phyloP scores from a whole-genome alignment of 2,888 invertebrate genomes.

The Electrophaes corylata region DNA sequence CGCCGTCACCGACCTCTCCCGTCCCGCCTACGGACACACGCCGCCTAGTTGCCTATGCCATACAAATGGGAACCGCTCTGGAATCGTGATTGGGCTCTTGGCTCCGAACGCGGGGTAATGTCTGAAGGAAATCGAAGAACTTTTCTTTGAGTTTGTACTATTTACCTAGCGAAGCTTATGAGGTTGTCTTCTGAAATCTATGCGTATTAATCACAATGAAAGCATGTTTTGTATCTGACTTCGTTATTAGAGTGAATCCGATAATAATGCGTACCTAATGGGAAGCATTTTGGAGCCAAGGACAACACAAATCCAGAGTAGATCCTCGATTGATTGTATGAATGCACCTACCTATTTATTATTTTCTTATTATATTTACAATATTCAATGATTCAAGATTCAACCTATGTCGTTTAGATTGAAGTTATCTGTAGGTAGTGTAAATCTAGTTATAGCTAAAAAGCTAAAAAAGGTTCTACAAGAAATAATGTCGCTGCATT shows the following conservation, averaged over 20 bases:
- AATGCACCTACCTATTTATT: conserved; percentile 18
- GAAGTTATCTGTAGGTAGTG: neutral
- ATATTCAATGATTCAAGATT: conserved; percentile 25
- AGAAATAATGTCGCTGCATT: too few relatives aligned
- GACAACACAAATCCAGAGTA: conserved; percentile 22
- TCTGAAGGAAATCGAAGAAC: conserved; percentile 5
- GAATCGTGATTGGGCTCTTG: conserved; percentile 21
- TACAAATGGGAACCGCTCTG: conserved; percentile 29
- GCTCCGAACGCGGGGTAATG: conserved; percentile 19
- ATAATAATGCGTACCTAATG: neutral
- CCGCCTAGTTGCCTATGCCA: conserved; percentile 45
- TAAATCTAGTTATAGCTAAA: neutral
- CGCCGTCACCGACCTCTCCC: conserved; percentile 39
- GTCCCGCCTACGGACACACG: conserved; percentile 54
- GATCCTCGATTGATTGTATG: conserved; percentile 23
- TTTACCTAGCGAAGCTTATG: too few relatives aligned
- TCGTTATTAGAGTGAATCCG: neutral
- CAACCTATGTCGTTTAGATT: neutral
- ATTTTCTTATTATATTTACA: conserved; percentile 17
- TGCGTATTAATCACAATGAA: neutral
- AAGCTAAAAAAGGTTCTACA: neutral
- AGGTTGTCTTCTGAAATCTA: neutral
- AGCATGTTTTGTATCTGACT: neutral
- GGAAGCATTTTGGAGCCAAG: conserved; percentile 27
- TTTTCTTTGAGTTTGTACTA: neutral